Evolutionary conservation across 2,113 vertebrate species (phyloP).

Genomic region (Melanerpes formicivorus): DNA sequence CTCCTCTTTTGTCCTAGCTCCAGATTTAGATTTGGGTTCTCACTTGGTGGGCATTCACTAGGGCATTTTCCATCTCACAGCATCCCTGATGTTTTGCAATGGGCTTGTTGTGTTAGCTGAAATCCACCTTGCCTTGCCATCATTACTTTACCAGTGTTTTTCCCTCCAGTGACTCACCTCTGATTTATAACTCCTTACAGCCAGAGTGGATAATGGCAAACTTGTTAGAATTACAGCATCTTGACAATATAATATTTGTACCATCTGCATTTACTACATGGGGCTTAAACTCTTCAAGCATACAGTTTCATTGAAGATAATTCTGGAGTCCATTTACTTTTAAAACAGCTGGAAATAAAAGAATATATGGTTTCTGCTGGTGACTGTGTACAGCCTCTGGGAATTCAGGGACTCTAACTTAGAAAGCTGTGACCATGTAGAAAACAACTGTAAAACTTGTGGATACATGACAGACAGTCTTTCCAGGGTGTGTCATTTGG

Average conservation of each 20-base stretch:
- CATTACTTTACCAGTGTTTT: background rate
- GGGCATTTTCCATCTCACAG: background rate
- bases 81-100: background rate
- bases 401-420: background rate
- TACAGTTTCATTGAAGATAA: background rate
- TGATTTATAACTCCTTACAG: background rate
- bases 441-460: background rate
- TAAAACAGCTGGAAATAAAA: background rate
- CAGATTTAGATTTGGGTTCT: background rate
- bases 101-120: background rate
- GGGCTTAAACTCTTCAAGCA: background rate
- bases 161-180: background rate
- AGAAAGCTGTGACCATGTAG: background rate
- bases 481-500: background rate
- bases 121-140: background rate
- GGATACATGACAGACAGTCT: background rate
- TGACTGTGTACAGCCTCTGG: background rate
- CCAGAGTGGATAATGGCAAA: background rate
- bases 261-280: background rate
- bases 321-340: background rate
- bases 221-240: background rate
- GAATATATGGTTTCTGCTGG: background rate
- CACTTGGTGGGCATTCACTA: background rate
- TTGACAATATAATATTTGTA: background rate
- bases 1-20: background rate